These are phyloP conservation scores for Pristionchus entomophagus DNA, from an alignment of 2,888 invertebrate genomes.

Conservation along the genomic window DNA sequence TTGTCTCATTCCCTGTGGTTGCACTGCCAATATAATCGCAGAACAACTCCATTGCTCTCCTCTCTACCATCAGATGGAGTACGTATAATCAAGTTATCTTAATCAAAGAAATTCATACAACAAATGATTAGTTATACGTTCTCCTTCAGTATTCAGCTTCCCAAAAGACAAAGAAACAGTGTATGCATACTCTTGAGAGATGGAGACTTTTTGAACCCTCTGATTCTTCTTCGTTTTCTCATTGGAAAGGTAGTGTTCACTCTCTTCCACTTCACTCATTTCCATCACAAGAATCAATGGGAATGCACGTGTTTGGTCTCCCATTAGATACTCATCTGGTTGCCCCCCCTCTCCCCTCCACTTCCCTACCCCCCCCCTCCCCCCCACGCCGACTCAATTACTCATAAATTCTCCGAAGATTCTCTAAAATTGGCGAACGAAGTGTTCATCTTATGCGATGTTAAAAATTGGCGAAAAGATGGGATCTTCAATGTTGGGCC, in stretches of 20 bases:
- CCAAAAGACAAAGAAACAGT: too few species aligned
- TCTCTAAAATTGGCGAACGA: too few species aligned
- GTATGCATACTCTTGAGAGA: too few species aligned
- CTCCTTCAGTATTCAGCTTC: too few species aligned
- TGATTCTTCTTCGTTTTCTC: not conserved
- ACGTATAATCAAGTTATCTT: not conserved
- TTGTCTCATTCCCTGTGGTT: slow-evolving; percentile 24
- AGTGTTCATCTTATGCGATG: too few species aligned
- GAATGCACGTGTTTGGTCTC: slow-evolving; percentile 10
- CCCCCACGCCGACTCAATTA: not conserved
- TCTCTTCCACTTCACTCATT: not conserved
- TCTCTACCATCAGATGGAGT: slow-evolving; percentile 37
- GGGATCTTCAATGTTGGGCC: too few species aligned
- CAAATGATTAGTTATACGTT: too few species aligned
- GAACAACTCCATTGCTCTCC: slow-evolving; percentile 39
- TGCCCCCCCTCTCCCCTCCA: too few species aligned
- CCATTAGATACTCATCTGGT: too few species aligned
- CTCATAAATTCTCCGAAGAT: too few species aligned
- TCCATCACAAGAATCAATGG: not conserved
- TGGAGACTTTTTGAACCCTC: not conserved
- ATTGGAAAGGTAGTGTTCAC: too few species aligned
- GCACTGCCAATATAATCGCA: slow-evolving; percentile 38
- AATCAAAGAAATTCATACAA: not conserved
- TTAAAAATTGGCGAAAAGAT: too few species aligned
- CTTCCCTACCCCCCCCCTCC: not conserved